Conservation (phyloP, 1,140 invertebrate genomes). For the Phenacoccus solenopsis region DNA sequence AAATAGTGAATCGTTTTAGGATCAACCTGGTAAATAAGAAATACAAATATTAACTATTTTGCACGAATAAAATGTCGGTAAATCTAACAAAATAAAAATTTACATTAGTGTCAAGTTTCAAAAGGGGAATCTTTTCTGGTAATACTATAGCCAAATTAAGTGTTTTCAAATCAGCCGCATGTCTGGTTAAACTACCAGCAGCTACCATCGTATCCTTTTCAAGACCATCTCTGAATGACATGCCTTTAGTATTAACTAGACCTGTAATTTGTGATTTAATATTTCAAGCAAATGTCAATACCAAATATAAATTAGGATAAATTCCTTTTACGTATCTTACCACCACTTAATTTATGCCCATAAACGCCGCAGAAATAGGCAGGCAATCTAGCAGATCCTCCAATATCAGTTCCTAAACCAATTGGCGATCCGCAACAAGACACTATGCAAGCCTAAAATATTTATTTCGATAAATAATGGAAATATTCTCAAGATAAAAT, state of each 20-base stretch:
- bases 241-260: conserved; percentile 38
- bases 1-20: conserved; percentile 56
- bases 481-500: background rate
- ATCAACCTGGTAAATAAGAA: conserved; percentile 40
- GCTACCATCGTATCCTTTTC: conserved; percentile 47
- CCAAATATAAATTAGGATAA: background rate
- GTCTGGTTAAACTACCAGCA: conserved; percentile 65
- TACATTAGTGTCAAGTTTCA: conserved; percentile 31
- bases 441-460: conserved; percentile 46
- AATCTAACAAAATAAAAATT: conserved; percentile 18
- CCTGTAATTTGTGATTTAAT: conserved; percentile 27
- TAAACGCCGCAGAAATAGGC: conserved; percentile 89
- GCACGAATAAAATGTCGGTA: background rate
- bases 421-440: conserved; percentile 67
- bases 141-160: conserved; percentile 50
- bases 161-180: conserved; percentile 58
- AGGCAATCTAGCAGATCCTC: conserved; percentile 88
- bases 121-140: conserved; percentile 34
- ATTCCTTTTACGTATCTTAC: conserved; percentile 30
- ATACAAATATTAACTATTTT: background rate
- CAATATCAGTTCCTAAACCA: conserved; percentile 87
- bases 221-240: conserved; percentile 44
- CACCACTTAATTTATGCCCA: conserved; percentile 75
- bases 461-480: background rate
- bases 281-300: background rate